Evolutionary conservation across 2,113 vertebrate species (phyloP).

Genomic region (Erythrolamprus reginae): DNA sequence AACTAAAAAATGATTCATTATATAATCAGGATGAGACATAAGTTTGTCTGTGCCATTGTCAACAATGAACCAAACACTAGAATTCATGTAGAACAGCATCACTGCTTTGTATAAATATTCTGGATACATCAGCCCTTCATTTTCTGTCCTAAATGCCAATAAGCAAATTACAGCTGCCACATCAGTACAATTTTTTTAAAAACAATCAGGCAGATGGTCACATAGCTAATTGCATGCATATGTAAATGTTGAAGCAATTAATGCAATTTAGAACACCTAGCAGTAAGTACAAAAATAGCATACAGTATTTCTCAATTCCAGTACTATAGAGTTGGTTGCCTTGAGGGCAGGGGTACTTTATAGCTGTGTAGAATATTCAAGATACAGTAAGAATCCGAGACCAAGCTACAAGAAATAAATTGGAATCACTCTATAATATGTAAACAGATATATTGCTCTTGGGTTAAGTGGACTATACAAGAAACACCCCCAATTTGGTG

Average conservation of each 20-base stretch:
- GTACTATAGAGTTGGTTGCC: neutral
- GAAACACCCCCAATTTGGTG: no score
- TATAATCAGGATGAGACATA: neutral
- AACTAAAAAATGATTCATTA: neutral
- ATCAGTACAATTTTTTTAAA: neutral
- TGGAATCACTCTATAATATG: no score
- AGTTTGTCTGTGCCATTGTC: neutral
- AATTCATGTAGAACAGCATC: neutral
- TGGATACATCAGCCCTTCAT: neutral
- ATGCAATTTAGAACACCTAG: neutral
- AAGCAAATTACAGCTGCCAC: neutral
- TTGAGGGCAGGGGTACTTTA: neutral
- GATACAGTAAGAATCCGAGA: no score
- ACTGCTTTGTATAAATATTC: neutral
- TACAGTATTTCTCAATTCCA: neutral
- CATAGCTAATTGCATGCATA: neutral
- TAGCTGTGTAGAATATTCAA: neutral
- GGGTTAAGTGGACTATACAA: no score
- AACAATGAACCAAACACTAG: neutral
- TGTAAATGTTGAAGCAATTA: neutral
- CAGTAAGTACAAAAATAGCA: neutral
- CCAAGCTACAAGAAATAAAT: no score
- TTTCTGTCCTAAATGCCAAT: neutral
- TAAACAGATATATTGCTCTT: no score
- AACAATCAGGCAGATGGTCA: neutral